Evolutionary conservation across 2,888 invertebrate genomes (phyloP), one percentile per base, ranked within the genome.

Genomic region (Flexamia atlantica): DNA sequence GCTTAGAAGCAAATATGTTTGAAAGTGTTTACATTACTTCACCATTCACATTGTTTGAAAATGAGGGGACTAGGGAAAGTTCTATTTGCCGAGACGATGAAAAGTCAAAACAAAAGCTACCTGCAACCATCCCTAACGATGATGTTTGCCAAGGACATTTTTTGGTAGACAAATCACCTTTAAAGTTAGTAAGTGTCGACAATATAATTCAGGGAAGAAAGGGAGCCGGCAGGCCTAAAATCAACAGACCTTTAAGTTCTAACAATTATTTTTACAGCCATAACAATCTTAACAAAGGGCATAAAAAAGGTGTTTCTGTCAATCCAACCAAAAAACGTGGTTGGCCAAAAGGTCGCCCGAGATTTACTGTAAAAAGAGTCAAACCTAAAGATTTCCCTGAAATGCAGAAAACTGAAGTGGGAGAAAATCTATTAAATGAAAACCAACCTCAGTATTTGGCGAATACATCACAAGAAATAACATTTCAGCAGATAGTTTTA

Each of bases 181-280:
- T 64, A 30, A 64, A 28, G 30, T 30, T 64, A 64, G 64, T 64
- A 7, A 64, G 30, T 30, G 64, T 64, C 30, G 64, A 64, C 30
- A 25, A 64, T 2, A 64, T 64, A 23, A 53, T 53, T 5, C 53
- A 53, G 53, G 53, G 53, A 20, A 20, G 14, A 23, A 23, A 53
- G 10, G 23, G 9, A 2, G 3, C 14, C 4, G 53, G 53, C 7
- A 53, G 53, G 23, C 53, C 53, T 53, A 53, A 53, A 23, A 23
- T 53, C 2, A 23, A 23, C 53, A 53, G 20, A 10, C 20, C 53
- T 46, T 46, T 4, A 2, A 46, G 12, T 46, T 17, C 14, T 46
- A 46, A 17, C 46, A 17, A 3, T 46, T 9, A 46, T 12, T 46
- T 17, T 17, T 12, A 46, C 46, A 46, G 12, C 17, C 7, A 46